Evolutionary conservation across 1,140 invertebrate species (phyloP).

Genomic region (Venturia canescens): DNA sequence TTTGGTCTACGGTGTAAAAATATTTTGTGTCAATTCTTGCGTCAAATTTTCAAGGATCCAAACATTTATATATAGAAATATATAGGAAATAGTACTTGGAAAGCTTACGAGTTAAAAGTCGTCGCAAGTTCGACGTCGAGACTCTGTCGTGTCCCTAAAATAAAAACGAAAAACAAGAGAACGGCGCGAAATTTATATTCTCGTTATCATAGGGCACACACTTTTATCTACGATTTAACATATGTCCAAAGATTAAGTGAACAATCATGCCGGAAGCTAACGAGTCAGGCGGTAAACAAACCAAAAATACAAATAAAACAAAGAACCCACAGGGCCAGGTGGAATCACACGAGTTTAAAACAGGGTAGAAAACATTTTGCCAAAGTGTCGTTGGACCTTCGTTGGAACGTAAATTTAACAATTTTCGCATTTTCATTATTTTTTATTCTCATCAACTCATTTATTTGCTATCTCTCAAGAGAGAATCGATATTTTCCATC

Average conservation of each 20-base stretch:
- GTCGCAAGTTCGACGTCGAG: neutral
- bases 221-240: neutral
- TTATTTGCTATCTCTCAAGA: neutral
- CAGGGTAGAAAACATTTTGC: constrained; percentile 36
- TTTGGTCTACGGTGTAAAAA: neutral
- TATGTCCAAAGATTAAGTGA: constrained; percentile 31
- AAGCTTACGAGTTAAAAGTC: constrained; percentile 1
- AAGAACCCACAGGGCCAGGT: neutral
- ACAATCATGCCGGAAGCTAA: neutral
- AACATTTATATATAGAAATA: neutral
- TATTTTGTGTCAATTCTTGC: constrained; percentile 37
- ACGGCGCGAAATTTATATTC: neutral
- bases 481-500: no score
- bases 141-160: no score
- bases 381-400: constrained; percentile 2
- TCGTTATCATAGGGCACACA: neutral
- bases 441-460: neutral
- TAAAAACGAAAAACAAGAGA: neutral
- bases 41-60: constrained; percentile 33
- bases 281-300: neutral
- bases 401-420: neutral
- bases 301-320: neutral
- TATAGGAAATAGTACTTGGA: neutral
- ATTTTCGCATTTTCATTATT: neutral
- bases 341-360: constrained; percentile 12